These are phyloP conservation scores for Melopsittacus undulatus DNA, from an alignment of 2,797 vertebrate genomes.

Conservation along the genomic window DNA sequence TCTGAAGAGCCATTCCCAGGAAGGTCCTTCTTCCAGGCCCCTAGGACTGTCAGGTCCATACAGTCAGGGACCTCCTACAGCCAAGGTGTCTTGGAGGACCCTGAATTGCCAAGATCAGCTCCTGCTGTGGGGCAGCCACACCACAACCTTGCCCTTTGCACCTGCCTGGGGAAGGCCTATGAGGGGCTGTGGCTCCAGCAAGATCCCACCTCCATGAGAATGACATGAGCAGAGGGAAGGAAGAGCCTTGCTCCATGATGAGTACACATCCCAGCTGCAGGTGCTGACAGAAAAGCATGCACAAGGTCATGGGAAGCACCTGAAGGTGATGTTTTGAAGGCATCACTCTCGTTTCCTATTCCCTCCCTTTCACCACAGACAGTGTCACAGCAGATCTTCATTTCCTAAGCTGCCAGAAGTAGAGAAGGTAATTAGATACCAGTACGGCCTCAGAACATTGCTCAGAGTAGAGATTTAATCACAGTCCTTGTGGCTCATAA, in stretches of 20 bases:
- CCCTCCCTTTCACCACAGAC: conserved; percentile 40
- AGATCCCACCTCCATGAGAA: neutral
- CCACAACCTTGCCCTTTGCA: neutral
- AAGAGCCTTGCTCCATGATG: neutral
- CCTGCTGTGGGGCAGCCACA: neutral
- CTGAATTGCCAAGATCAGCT: neutral
- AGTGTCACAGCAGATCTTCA: conserved; percentile 9
- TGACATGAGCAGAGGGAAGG: neutral
- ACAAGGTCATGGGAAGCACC: neutral
- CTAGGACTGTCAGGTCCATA: neutral
- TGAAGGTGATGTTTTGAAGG: neutral
- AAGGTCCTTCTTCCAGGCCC: neutral
- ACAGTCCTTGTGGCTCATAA: neutral
- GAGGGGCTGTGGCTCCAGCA: neutral
- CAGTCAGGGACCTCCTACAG: neutral
- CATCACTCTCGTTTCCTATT: neutral
- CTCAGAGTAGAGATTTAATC: conserved; percentile 49
- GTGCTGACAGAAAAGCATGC: neutral
- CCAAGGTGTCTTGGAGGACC: neutral
- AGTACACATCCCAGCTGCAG: neutral
- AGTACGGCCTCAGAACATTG: conserved; percentile 24
- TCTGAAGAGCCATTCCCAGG: neutral
- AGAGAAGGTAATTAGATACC: conserved; percentile 30
- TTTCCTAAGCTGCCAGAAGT: conserved; percentile 40
- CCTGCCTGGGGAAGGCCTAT: neutral